Evolutionary conservation across 2,797 vertebrate genomes (phyloP), one percentile per base, ranked within the genome.

Genomic region (Smutsia gigantea): DNA sequence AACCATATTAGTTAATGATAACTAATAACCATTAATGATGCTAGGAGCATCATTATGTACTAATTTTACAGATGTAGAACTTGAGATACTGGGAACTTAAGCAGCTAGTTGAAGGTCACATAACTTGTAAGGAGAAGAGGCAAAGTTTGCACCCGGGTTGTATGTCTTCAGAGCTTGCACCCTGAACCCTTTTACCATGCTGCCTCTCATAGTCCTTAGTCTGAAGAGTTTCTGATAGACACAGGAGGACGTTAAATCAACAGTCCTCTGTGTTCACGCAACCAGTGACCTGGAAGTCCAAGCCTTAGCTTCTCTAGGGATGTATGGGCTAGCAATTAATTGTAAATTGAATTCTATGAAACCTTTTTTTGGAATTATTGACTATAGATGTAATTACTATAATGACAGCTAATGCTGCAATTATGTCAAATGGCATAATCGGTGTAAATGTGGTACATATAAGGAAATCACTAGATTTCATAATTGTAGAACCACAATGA

Each of bases 351-450:
- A 63, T 93, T 90, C 77, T 95, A 85, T 75, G 90, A 91, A 96
- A 90, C 27, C 86, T 81, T 96, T 96, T 46, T 95, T 93, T 81
- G 68, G 86, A 95, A 96, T 96, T 97, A 97, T 96, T 96, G 96
- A 97, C 83, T 97, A 86, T 81, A 68, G 78, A 87, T 72, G 25
- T 88, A 96, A 97, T 97, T 97, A 96, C 84, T 77, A n/a, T 88
- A 96, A 97, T 96, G 94, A 94, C 27, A 94, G 93, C 64, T 97
- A 97, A 97, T 97, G 94, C 82, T 97, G 29, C 79, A 87, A 97
- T 97, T 96, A 97, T 34, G 81, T 29, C 95, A 97, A 97, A 96
- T 94, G 94, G 90, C 81, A 90, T 97, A 87, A 93, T 98, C 92
- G 83, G 87, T 86, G 37, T 92, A 92, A 97, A 95, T 93, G 87